Evolutionary conservation across 2,888 invertebrate species (phyloP).

Genomic region (Andricus quercusramuli): DNA sequence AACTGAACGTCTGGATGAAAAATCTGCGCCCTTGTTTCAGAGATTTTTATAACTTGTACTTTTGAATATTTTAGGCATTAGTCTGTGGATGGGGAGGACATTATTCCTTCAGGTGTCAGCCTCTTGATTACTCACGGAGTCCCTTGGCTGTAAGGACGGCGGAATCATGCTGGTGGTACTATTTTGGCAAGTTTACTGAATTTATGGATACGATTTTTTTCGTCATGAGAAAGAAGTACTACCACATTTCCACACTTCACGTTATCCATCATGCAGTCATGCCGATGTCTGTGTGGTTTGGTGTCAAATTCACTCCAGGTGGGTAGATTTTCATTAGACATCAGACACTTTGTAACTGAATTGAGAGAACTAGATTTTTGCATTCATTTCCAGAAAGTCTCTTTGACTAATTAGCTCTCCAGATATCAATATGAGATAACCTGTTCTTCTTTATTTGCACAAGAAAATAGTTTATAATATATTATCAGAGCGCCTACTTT

Average conservation of each 20-base stretch:
- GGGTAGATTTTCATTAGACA: conserved; percentile 61
- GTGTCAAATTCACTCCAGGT: conserved; percentile 93
- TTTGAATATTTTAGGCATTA: conserved; percentile 76
- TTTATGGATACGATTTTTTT: conserved; percentile 97
- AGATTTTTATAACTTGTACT: conserved; percentile 24
- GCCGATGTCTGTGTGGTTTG: conserved; percentile 96
- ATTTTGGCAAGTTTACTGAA: conserved; percentile 96
- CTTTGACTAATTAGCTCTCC: no score
- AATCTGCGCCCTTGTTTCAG: conserved; percentile 20
- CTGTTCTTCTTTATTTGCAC: no score
- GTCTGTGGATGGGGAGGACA: conserved; percentile 85
- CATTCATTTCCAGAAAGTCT: no score
- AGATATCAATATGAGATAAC: no score
- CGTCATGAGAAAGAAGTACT: conserved; percentile 94
- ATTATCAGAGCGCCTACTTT: no score
- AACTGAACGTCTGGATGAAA: conserved; percentile 7
- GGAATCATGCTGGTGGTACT: conserved; percentile 95
- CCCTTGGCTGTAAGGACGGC: conserved; percentile 88
- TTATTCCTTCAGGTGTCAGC: conserved; percentile 89
- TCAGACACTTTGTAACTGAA: no score
- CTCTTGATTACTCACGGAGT: conserved; percentile 87
- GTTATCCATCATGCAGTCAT: conserved; percentile 97
- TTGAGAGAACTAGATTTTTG: no score
- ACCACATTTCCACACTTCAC: conserved; percentile 94
- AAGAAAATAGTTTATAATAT: no score